Percentiles rank a stretch among this genome's conserved stretches.
Conservation (phyloP, 2,888 invertebrate species). For the Cetonia aurata region DNA sequence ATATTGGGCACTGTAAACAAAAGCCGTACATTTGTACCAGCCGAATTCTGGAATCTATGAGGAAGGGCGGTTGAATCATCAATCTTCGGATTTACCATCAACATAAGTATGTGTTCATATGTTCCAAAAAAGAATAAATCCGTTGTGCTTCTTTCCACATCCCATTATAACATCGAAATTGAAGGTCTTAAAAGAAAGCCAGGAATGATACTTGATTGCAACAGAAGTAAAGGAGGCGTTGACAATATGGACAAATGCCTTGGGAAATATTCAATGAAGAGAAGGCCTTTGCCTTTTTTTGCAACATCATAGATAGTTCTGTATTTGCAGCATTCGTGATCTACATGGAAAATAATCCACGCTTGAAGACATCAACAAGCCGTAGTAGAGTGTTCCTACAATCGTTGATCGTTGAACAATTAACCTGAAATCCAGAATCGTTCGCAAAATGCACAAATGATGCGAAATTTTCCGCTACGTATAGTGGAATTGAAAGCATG, state of each 20-base stretch:
- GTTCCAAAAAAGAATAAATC: background rate
- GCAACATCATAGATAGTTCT: too few relatives aligned
- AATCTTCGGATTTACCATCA: conserved; percentile 10
- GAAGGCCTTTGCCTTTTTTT: too few relatives aligned
- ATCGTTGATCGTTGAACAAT: conserved; percentile 5
- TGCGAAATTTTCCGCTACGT: conserved; percentile 1
- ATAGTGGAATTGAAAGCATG: conserved; percentile 4
- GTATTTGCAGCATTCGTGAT: background rate
- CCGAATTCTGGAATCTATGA: background rate
- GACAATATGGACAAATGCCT: conserved; percentile 12
- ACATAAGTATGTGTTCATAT: conserved; percentile 12
- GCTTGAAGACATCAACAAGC: conserved; percentile 14
- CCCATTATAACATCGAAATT: too few relatives aligned
- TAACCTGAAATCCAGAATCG: conserved; percentile 2
- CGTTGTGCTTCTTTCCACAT: too few relatives aligned
- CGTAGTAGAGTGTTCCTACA: conserved; percentile 6
- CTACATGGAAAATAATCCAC: conserved; percentile 13
- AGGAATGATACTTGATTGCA: conserved; percentile 13
- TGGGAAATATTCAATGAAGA: background rate
- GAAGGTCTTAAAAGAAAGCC: conserved; percentile 10
- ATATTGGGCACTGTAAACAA: background rate
- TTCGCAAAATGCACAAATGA: background rate
- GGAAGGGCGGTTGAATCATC: conserved; percentile 14
- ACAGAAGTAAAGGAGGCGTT: conserved; percentile 4
- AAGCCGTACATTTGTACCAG: background rate